Evolutionary conservation across 2,797 vertebrate genomes (phyloP).

Genomic region (Gymnothorax javanicus): DNA sequence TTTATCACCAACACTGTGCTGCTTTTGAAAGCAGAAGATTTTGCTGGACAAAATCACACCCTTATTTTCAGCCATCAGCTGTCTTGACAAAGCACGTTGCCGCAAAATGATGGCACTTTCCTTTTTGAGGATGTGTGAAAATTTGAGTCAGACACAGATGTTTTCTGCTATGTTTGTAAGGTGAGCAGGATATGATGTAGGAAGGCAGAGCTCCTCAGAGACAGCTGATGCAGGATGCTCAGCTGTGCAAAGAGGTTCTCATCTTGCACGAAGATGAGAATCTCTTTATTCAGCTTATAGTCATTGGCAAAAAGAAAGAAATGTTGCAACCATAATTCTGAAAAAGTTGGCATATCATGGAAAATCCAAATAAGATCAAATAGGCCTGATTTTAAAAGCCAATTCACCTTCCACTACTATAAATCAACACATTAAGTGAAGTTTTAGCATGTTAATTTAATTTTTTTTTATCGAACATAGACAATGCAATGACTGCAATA

Average conservation of each 20-base stretch:
- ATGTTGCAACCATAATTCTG: neutral
- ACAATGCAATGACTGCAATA: no score
- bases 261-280: neutral
- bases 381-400: no score
- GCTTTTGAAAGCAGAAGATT: slow-evolving; percentile 10
- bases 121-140: neutral
- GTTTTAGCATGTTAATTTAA: neutral
- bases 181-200: neutral
- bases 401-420: no score
- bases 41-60: neutral
- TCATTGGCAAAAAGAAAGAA: neutral
- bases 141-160: neutral
- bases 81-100: neutral
- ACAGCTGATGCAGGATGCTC: neutral
- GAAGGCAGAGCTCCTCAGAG: neutral
- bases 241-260: neutral
- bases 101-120: neutral
- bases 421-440: neutral
- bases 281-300: neutral
- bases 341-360: neutral
- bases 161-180: neutral
- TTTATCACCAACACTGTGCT: neutral
- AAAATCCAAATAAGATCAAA: neutral
- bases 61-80: neutral
- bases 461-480: neutral